Evolutionary conservation across 2,113 vertebrate species (phyloP).

Genomic region (Sarotherodon lohbergeri): DNA sequence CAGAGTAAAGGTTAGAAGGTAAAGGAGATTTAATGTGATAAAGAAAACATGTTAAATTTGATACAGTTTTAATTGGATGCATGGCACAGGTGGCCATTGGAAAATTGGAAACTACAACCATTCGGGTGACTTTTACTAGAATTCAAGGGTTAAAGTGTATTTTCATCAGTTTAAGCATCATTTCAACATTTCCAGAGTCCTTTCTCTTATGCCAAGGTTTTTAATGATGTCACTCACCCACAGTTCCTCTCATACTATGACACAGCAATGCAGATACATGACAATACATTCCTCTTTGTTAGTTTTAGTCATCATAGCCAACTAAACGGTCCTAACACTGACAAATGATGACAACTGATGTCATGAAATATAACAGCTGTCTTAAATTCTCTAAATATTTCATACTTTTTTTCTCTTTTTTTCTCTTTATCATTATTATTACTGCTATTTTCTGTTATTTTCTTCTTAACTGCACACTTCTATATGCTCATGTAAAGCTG

Average conservation of each 20-base stretch:
- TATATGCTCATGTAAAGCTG: too few relatives aligned
- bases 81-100: background rate
- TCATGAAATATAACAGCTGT: background rate
- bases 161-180: background rate
- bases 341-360: background rate
- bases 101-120: background rate
- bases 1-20: background rate
- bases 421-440: too few relatives aligned
- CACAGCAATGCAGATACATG: background rate
- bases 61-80: background rate
- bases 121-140: background rate
- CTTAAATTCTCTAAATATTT: too few relatives aligned
- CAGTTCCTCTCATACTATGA: background rate
- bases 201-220: background rate
- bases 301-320: background rate
- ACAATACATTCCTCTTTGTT: background rate
- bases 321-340: background rate
- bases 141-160: background rate
- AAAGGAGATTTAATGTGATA: background rate
- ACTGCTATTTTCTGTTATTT: too few relatives aligned
- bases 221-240: background rate
- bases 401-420: too few relatives aligned
- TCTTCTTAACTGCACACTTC: too few relatives aligned
- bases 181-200: background rate
- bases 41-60: background rate